phyloP scores from a whole-genome alignment of 2,888 invertebrate species.

The Polydrusus tereticollis region DNA sequence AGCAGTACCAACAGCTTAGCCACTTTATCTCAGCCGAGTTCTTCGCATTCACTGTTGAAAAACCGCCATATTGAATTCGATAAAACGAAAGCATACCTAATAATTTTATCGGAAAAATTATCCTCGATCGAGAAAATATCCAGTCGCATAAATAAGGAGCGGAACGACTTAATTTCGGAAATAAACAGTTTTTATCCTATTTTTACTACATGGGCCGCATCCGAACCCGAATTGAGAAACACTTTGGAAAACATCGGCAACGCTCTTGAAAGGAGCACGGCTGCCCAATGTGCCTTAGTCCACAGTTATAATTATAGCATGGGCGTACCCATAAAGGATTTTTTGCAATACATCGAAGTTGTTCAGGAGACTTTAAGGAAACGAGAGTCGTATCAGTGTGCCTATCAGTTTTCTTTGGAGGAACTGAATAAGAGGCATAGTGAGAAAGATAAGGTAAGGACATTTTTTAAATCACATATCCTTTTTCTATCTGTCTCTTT shows the following conservation, averaged over 20 bases:
- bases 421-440: conserved; percentile 73
- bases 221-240: conserved; percentile 70
- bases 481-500: too few species aligned
- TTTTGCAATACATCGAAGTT: conserved; percentile 76
- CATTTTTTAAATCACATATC: neutral
- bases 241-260: conserved; percentile 67
- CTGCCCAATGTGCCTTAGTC: conserved; percentile 68
- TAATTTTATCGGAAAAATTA: conserved; percentile 74
- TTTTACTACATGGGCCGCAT: conserved; percentile 73
- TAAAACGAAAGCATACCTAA: conserved; percentile 73
- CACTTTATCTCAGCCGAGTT: conserved; percentile 54
- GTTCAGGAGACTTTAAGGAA: conserved; percentile 76
- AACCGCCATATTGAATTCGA: conserved; percentile 75
- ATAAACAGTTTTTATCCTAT: conserved; percentile 74
- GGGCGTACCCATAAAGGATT: conserved; percentile 71
- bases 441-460: conserved; percentile 74
- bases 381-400: conserved; percentile 75
- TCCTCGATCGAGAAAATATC: conserved; percentile 75
- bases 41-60: conserved; percentile 68
- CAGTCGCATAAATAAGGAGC: conserved; percentile 75
- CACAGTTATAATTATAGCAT: conserved; percentile 64
- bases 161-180: conserved; percentile 71
- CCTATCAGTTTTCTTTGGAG: conserved; percentile 75
- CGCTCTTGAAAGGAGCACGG: conserved; percentile 68
- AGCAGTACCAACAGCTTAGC: conserved; percentile 35